Evolutionary conservation across 2,113 vertebrate genomes (phyloP).

Genomic region (Epinephelus fuscoguttatus): DNA sequence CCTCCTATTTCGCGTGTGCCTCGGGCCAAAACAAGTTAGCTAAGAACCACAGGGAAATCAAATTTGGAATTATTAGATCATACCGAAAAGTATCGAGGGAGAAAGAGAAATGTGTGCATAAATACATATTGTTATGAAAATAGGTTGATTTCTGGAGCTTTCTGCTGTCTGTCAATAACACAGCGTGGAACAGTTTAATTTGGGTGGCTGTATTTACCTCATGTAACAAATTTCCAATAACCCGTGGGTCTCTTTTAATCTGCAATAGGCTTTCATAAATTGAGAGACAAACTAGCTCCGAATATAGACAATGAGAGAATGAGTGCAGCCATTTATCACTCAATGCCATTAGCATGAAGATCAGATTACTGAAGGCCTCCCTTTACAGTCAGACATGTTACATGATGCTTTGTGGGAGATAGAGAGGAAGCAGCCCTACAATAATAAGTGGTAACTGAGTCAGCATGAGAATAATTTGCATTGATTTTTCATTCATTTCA

Average conservation of each 20-base stretch:
- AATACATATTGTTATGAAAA: constrained; percentile 76
- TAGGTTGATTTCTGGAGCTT: constrained; percentile 57
- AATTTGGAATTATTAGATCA: constrained; percentile 80
- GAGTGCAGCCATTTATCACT: constrained; percentile 45
- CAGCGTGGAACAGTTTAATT: constrained; percentile 6
- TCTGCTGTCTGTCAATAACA: constrained; percentile 36
- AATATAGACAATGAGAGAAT: constrained; percentile 33
- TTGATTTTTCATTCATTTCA: constrained; percentile 9
- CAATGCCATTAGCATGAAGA: constrained; percentile 36
- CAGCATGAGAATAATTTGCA: not conserved
- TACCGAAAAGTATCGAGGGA: constrained; percentile 53
- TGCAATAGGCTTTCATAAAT: not conserved
- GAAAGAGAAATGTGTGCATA: constrained; percentile 66
- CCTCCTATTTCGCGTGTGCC: constrained; percentile 76
- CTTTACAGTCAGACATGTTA: constrained; percentile 53
- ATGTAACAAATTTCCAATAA: not conserved
- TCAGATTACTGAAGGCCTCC: constrained; percentile 50
- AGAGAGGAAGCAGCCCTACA: constrained; percentile 3
- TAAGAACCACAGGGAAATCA: constrained; percentile 85
- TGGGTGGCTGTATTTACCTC: not conserved
- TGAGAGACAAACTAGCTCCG: constrained; percentile 25
- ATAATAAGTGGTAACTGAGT: not conserved
- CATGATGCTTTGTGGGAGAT: constrained; percentile 38
- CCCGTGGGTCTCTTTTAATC: constrained; percentile 1
- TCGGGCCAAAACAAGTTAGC: constrained; percentile 80